Conservation (phyloP, 1,140 invertebrate species). For the Sycobia sp. region DNA sequence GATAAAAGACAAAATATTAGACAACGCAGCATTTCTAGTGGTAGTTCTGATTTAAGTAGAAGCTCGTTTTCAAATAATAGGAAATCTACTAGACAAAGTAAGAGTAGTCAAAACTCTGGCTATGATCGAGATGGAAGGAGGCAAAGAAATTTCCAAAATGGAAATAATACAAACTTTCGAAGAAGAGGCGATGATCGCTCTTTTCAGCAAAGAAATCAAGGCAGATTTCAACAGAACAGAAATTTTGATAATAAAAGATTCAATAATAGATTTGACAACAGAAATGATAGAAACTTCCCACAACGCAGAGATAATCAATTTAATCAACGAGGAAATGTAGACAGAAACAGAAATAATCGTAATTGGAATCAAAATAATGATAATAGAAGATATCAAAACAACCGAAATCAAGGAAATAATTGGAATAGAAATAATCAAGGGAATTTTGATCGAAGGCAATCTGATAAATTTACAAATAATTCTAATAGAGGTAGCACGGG, state of each 20-base stretch:
- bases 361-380: constrained; percentile 41
- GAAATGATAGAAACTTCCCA: constrained; percentile 38
- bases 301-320: constrained; percentile 32
- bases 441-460: constrained; percentile 25
- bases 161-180: constrained; percentile 26
- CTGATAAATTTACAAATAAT: constrained; percentile 16
- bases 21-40: constrained; percentile 39
- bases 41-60: constrained; percentile 26
- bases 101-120: constrained; percentile 12
- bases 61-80: constrained; percentile 10
- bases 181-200: constrained; percentile 25
- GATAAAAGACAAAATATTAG: constrained; percentile 45
- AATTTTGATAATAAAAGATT: constrained; percentile 34
- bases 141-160: constrained; percentile 28
- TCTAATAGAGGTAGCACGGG: constrained; percentile 20
- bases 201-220: constrained; percentile 31
- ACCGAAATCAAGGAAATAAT: constrained; percentile 36
- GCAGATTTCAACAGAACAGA: constrained; percentile 32
- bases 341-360: constrained; percentile 36
- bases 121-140: constrained; percentile 25
- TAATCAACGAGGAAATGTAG: constrained; percentile 25
- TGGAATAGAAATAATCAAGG: constrained; percentile 38
- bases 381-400: constrained; percentile 38
- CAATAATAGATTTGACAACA: constrained; percentile 44
- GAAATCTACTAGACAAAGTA: constrained; percentile 17